These are phyloP conservation scores for Xestoiulus laeticollis DNA, from an alignment of 2,888 invertebrate genomes.

Conservation along the genomic window DNA sequence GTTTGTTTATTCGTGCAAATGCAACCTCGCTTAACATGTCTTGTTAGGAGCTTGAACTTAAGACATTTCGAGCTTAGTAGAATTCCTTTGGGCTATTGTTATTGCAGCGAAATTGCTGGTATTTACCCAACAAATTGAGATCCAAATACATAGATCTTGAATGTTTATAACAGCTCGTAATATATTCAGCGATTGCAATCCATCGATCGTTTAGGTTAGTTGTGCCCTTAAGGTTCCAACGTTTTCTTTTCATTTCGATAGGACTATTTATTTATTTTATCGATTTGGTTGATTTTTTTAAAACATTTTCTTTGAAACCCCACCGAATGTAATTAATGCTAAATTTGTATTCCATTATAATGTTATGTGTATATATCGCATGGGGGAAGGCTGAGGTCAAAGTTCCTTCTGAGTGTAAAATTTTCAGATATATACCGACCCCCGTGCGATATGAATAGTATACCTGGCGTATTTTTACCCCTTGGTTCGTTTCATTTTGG, in stretches of 20 bases:
- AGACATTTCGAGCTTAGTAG: neutral
- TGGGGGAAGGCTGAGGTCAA: too few species aligned
- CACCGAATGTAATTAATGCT: neutral
- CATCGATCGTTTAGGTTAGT: constrained; percentile 31
- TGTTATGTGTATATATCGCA: too few species aligned
- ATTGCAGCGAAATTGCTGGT: constrained; percentile 21
- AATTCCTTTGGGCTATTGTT: neutral
- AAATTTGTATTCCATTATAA: neutral
- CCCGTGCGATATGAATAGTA: too few species aligned
- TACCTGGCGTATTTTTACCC: too few species aligned
- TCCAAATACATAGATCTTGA: neutral
- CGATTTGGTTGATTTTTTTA: neutral
- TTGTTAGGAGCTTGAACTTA: neutral
- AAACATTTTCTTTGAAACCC: neutral
- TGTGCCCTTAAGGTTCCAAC: neutral
- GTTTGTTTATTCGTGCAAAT: neutral
- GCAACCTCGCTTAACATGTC: neutral
- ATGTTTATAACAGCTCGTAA: neutral
- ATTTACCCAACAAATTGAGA: constrained; percentile 31
- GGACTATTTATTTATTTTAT: neutral
- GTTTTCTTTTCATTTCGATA: constrained; percentile 27
- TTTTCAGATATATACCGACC: too few species aligned
- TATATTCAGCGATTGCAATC: constrained; percentile 29
- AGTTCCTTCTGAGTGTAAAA: too few species aligned
- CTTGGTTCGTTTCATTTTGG: too few species aligned